A percentile compares a stretch with the other conserved stretches of the same genome.
These are phyloP conservation scores for Epinephelus coioides DNA, from an alignment of 2,797 vertebrate species.

Conservation along the genomic window DNA sequence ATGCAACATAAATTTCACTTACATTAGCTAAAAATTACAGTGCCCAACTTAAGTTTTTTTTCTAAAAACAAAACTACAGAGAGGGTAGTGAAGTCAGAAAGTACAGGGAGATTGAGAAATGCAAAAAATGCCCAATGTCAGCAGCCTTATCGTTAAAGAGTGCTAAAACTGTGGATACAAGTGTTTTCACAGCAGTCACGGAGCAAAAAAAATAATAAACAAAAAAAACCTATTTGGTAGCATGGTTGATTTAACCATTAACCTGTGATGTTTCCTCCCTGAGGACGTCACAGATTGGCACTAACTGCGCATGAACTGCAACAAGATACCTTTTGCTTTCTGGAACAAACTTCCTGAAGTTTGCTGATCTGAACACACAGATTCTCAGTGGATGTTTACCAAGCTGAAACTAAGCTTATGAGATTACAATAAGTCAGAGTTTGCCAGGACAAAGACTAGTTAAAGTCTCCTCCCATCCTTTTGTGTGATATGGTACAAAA, in stretches of 20 bases:
- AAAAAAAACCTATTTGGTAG: neutral
- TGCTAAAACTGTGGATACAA: neutral
- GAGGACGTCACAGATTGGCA: neutral
- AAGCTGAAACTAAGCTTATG: constrained; percentile 7
- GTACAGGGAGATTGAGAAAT: neutral
- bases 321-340: neutral
- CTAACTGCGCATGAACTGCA: neutral
- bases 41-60: neutral
- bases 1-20: neutral
- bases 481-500: neutral
- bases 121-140: neutral
- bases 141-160: neutral
- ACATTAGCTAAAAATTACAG: neutral
- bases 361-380: constrained; percentile 2
- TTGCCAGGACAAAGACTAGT: neutral
- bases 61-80: neutral
- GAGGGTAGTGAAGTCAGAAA: neutral
- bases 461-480: neutral
- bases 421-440: constrained; percentile 7
- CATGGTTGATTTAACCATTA: neutral
- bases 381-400: constrained; percentile 18
- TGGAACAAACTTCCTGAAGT: constrained; percentile 4
- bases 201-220: too few species aligned
- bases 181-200: neutral
- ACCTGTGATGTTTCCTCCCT: neutral